Evolutionary conservation across 1,140 invertebrate genomes (phyloP), one percentile per base, ranked within the genome.

Genomic region (Drosophila virilis): DNA sequence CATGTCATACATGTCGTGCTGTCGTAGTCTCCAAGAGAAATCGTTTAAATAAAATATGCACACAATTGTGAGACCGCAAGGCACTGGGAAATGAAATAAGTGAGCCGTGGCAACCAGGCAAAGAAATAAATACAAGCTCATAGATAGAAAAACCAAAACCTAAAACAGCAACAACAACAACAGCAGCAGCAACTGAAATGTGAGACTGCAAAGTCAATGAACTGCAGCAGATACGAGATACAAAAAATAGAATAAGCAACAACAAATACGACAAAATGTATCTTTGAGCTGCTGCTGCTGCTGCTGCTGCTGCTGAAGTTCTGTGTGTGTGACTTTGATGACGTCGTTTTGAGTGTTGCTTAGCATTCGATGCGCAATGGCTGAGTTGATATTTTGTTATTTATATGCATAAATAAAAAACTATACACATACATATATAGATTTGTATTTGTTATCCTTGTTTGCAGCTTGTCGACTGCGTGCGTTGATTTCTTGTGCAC

Each of bases 21-120:
- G 32, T 50, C 43, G 15, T 40, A 43, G 33, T 50, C 22, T 37
- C 17, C 33, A 60, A 37, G 33, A 48, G 60, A 66, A 46, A 59
- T 60, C 65, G 60, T 50, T 82, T 69, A 66, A 82, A 82, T 82
- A 82, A 82, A 82, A 78, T 83, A 81, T 71, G 75, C 59, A 75
- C 81, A 82, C 80, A 82, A 83, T 83, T 55, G 61, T 65, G 61
- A 61, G 58, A 54, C 79, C 75, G 60, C 80, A 82, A 75, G 75
- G 75, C 76, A 59, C 42, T 52, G 72, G 67, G 33, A 78, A 82
- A 82, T 82, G 79, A 82, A 82, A 74, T 82, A 82, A 82, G 78
- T 81, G 79, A 81, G 79, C 78, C 79, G 74, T 81, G 60, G 58
- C 62, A 66, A 55, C 45, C 59, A 46, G 13, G 61, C 45, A 28